A percentile compares a stretch with the other conserved stretches of the same genome.
These are phyloP conservation scores for Lithobates sylvaticus DNA, from an alignment of 2,797 vertebrate genomes.

Conservation along the genomic window DNA sequence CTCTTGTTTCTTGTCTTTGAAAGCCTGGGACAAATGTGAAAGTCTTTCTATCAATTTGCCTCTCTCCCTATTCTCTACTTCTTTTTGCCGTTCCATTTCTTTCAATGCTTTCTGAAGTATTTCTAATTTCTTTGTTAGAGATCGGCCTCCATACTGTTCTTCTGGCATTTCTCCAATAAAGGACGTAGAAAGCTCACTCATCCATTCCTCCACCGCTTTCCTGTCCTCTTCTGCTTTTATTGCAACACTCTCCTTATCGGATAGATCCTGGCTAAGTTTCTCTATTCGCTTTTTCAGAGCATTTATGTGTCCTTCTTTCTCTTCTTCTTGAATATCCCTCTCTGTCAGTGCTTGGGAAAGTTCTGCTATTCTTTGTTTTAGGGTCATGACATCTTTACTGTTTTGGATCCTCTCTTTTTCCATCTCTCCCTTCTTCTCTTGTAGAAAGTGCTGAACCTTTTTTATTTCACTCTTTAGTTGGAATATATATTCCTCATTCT, in stretches of 20 bases:
- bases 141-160: not conserved
- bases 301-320: slow-evolving; percentile 13
- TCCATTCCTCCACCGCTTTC: not conserved
- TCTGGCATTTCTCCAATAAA: not conserved
- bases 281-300: slow-evolving; percentile 15
- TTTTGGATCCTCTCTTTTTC: not conserved
- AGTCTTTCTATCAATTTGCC: not conserved
- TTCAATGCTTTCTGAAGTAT: slow-evolving; percentile 16
- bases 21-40: slow-evolving; percentile 21
- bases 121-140: slow-evolving; percentile 7
- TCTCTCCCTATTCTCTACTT: slow-evolving; percentile 1
- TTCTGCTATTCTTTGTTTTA: slow-evolving; percentile 11
- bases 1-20: slow-evolving; percentile 66
- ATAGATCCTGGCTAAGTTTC: not conserved
- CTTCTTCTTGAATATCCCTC: not conserved
- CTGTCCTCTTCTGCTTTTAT: slow-evolving; percentile 3
- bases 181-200: slow-evolving; percentile 6
- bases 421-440: slow-evolving; percentile 3
- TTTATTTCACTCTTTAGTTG: not conserved
- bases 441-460: not conserved
- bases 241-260: not conserved
- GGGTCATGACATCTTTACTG: not conserved
- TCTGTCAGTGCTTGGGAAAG: slow-evolving; percentile 19
- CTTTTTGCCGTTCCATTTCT: not conserved
- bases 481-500: not conserved